phyloP scores from a whole-genome alignment of 2,113 vertebrate species.

The Dasyurus viverrinus region DNA sequence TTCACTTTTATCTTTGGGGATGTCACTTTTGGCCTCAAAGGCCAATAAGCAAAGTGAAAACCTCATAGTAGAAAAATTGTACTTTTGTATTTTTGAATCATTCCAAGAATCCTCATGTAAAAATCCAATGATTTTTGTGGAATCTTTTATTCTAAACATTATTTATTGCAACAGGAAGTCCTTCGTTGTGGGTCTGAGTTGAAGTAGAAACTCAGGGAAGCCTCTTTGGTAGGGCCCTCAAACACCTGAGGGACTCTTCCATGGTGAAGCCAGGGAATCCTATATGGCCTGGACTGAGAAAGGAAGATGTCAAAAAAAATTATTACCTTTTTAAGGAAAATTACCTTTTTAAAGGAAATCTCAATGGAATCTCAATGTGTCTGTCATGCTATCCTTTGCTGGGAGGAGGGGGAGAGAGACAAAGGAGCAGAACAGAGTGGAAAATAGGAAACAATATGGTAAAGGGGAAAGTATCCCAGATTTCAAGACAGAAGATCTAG shows the following conservation, averaged over 20 bases:
- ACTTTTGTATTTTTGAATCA: conserved; percentile 91
- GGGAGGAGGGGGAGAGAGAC: neutral
- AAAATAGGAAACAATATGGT: neutral
- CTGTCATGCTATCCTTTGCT: neutral
- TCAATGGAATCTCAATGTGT: neutral
- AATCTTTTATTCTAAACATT: neutral
- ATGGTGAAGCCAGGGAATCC: conserved; percentile 4
- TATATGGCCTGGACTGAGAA: accelerated
- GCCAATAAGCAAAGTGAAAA: conserved; percentile 97
- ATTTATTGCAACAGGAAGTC: conserved; percentile 62
- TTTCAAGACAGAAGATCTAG: neutral
- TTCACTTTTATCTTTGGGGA: conserved; percentile 89
- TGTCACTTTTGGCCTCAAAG: conserved; percentile 95
- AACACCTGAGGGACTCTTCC: conserved; percentile 34
- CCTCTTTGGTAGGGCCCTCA: conserved; percentile 88
- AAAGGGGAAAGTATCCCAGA: neutral
- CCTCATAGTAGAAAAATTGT: conserved; percentile 94
- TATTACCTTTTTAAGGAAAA: neutral
- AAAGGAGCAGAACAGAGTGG: neutral
- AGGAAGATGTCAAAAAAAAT: accelerated
- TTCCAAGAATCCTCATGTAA: neutral
- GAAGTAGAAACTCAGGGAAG: conserved; percentile 84
- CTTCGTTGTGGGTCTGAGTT: conserved; percentile 91
- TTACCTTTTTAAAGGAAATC: neutral
- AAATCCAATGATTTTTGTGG: neutral